A percentile compares a stretch with the other conserved stretches of the same genome.
phyloP scores from a whole-genome alignment of 2,888 invertebrate species.

The Acanthacorydalis orientalis region DNA sequence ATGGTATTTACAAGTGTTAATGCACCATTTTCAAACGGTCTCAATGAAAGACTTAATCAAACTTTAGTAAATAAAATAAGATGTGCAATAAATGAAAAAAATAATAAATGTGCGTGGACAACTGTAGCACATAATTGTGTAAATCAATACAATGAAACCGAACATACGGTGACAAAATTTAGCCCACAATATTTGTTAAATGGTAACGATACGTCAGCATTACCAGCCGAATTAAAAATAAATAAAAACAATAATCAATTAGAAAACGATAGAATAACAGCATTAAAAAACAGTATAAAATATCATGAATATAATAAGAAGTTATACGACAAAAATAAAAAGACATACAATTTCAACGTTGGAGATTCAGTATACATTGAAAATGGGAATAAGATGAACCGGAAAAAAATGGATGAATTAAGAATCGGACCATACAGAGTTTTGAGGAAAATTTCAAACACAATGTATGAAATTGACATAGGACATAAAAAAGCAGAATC shows the following conservation, averaged over 20 bases:
- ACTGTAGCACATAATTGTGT: neutral
- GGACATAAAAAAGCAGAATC: constrained; percentile 13
- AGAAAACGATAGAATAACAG: constrained; percentile 11
- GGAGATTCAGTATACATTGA: constrained; percentile 16
- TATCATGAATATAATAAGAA: constrained; percentile 15
- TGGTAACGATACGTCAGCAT: constrained; percentile 10
- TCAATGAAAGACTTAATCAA: neutral
- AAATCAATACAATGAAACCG: neutral
- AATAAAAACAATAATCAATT: constrained; percentile 7
- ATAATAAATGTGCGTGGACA: constrained; percentile 1
- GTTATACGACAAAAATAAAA: constrained; percentile 14
- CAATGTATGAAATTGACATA: constrained; percentile 11
- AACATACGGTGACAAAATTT: constrained; percentile 2
- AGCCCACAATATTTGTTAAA: constrained; percentile 13
- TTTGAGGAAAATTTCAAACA: constrained; percentile 12
- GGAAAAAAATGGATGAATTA: constrained; percentile 16
- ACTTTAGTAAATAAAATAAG: neutral
- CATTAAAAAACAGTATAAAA: constrained; percentile 13
- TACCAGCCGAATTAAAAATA: constrained; percentile 11
- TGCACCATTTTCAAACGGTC: constrained; percentile 6
- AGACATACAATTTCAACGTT: constrained; percentile 13
- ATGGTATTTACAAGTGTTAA: constrained; percentile 11
- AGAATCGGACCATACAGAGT: constrained; percentile 14
- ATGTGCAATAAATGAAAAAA: constrained; percentile 1
- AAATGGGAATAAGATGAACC: constrained; percentile 16